Base-by-base conservation (phyloP, 2,113 vertebrate genomes). In the Murina feae region DNA sequence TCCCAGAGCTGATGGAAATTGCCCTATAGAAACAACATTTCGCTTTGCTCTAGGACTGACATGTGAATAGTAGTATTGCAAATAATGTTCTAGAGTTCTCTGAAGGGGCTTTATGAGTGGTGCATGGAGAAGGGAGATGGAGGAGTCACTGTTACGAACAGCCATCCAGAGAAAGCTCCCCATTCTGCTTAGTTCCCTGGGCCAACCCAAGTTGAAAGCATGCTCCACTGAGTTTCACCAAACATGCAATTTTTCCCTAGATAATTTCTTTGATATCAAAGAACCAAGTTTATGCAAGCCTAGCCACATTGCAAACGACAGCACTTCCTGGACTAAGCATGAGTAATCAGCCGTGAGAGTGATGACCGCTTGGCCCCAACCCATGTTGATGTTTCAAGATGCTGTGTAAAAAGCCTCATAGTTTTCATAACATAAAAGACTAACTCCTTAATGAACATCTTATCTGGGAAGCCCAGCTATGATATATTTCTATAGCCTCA, bases 401-500 rank as follows among this genome's bases (percentile, higher is more conserved):
- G 1, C 37, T 51, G 25, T 80, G 16, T 55, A 80, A 60, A 86
- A 96, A 96, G n/a, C 18, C 65, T 89, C 76, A 93, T 75, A 37
- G 53, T 76, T 97, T 94, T 97, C 71, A 81, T 88, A 69, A 79
- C 86, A 87, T n/a, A 84, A 91, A 96, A 96, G 83, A 84, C 81
- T 79, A 97, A 65, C 4, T 90, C 78, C 71, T 90, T 97, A 96
- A 96, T 49, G 0, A 90, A 72, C 55, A 79, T 94, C 85, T 96
- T 96, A 90, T 96, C 95, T 88, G 94, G 87, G 92, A 86, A 4
- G 1, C 86, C 95, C n/a, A 96, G 90, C 95, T 97, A 97, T 84
- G 91, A 68, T 94, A 2, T 95, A 95, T 12, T 39, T 92, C 95
- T 97, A 94, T 94, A 95, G 96, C 93, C 96, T 94, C 95, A 90